Evolutionary conservation across 2,888 invertebrate species (phyloP), one percentile per base, ranked within the genome.

Genomic region (Theodoxus fluviatilis): DNA sequence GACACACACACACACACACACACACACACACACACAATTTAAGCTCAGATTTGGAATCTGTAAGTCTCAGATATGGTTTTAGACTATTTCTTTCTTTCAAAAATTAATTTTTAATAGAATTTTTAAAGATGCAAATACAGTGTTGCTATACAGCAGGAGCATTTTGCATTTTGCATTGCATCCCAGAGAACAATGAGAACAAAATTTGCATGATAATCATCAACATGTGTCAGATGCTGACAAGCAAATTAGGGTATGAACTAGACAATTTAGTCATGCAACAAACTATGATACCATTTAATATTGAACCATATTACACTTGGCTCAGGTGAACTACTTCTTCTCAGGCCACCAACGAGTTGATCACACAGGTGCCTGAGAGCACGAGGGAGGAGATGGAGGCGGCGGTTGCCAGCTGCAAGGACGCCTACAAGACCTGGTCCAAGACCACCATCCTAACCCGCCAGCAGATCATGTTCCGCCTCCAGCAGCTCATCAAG

Each of bases 401-500:
- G 79, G 89, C 91, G 7, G 98, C 99, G 0, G 93, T 97, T 47
- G 92, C 92, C 69, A 92, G 95, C 7, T 93, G 95, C 7, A 94
- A 94, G 86, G 91, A 91, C 73, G 94, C 94, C 0, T 94, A 90
- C 84, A 88, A 90, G 81, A 90, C 92, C 74, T 99, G 98, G 99
- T 93, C 93, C 67, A 91, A 94, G 84, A 94, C 94, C 22, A 96
- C 98, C 1, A 91, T 98, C 43, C 90, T 99, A 76, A 93, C 94
- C 9, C 90, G 99, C 55, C 98, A 98, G 86, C 96, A 96, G 87
- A 90, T 94, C 43, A 94, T 97, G 94, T 93, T 96, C 87, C 93
- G 91, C 86, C 91, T 90, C 67, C 96, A 96, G 83, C 92, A 93
- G 38, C 90, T 96, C 40, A 92, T 98, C 80, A 92, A 94, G 84